phyloP scores from a whole-genome alignment of 2,888 invertebrate species.

The Lepidochrysops patricia region DNA sequence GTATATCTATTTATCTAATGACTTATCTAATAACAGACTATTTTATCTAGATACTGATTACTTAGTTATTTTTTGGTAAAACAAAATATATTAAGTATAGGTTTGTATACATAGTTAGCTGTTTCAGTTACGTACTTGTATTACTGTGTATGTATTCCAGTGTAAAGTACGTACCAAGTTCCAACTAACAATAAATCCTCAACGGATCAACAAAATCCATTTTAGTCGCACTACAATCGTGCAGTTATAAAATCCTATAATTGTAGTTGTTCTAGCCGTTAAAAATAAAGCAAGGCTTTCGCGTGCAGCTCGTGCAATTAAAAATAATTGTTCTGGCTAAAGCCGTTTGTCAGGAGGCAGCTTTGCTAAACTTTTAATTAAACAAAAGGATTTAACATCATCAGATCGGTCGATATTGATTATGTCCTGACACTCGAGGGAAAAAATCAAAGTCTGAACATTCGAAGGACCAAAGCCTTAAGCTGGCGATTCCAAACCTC shows the following conservation, averaged over 20 bases:
- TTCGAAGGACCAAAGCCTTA: neutral
- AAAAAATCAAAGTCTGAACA: neutral
- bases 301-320: slow-evolving; percentile 22
- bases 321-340: slow-evolving; percentile 27
- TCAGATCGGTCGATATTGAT: slow-evolving; percentile 1
- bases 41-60: too few species aligned
- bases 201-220: neutral
- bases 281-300: slow-evolving; percentile 22
- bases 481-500: too few species aligned
- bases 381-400: slow-evolving; percentile 10
- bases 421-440: neutral
- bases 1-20: too few species aligned
- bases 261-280: slow-evolving; percentile 22
- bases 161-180: neutral
- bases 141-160: too few species aligned
- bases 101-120: too few species aligned
- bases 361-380: slow-evolving; percentile 15
- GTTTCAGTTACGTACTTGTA: neutral
- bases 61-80: too few species aligned
- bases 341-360: slow-evolving; percentile 21
- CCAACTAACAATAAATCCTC: neutral
- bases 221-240: neutral
- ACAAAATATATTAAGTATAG: too few species aligned
- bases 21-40: too few species aligned
- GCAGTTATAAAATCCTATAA: slow-evolving; percentile 5